Evolutionary conservation across 2,113 vertebrate species (phyloP), one percentile per base, ranked within the genome.

Genomic region (Nymphicus hollandicus): DNA sequence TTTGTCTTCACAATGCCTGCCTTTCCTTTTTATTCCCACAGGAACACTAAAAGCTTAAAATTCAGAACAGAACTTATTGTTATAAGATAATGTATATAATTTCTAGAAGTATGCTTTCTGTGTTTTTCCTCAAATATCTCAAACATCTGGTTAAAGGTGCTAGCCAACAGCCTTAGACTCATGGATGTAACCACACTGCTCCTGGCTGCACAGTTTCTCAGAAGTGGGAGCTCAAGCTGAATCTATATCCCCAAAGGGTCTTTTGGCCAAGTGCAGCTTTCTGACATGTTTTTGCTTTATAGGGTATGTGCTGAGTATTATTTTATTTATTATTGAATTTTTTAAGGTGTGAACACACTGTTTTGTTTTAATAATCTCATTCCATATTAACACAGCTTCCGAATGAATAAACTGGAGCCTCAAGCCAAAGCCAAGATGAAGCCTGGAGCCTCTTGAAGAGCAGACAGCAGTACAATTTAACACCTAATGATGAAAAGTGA

Each of bases 21-120:
- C 56, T 96, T 95, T 86, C 53, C 31, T 91, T 94, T 91, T 79
- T 68, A 92, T 94, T 97, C 60, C 83, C 77, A 85, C 39, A 85
- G 94, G 95, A 96, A 90, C 86, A 93, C 37, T 58, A 78, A 94
- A 92, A 86, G 35, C 58, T 77, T 84, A 92, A 97, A 96, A 96
- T 96, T 82, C 19, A 90, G 95, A 97, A 17, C 61, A 91, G 56
- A 96, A 81, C 37, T 91, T 82, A 63, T 13, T 49, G 13, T 25
- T 70, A 66, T 58, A 86, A 94, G 29, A 49, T 84, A 89, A 84
- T 55, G 47, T 90, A 89, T 95, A 64, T 96, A 88, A 81, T 61
- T 93, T 96, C 41, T 58, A 82, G 81, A 85, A 85, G 52, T 92
- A 61, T 28, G 11, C 55, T 91, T 79, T 86, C 61, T 91, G 70